These are phyloP conservation scores for Eurytoma adleriae DNA, from an alignment of 2,888 invertebrate genomes.

Conservation along the genomic window DNA sequence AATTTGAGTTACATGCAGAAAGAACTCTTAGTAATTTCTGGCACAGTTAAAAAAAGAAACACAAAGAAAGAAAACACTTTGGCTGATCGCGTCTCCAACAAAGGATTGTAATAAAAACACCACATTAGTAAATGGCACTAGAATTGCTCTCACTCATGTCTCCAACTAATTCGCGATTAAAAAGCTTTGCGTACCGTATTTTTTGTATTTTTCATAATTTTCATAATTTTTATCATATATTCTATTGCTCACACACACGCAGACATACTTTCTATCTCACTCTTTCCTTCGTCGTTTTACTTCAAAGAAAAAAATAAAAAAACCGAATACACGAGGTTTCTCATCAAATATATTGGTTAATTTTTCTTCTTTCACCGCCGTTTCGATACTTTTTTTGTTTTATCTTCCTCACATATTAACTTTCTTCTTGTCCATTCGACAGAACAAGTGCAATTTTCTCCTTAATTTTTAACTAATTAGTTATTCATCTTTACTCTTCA, in stretches of 20 bases:
- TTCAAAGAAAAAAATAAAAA: conserved; percentile 42
- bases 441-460: conserved; percentile 26
- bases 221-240: conserved; percentile 37
- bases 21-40: conserved; percentile 74
- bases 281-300: conserved; percentile 44
- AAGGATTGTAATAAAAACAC: conserved; percentile 76
- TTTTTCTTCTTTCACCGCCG: conserved; percentile 6
- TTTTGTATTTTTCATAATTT: conserved; percentile 58
- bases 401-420: conserved; percentile 9
- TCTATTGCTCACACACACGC: conserved; percentile 29
- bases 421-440: conserved; percentile 13
- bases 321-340: conserved; percentile 20
- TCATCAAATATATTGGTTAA: conserved; percentile 40
- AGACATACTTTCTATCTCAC: conserved; percentile 40
- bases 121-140: conserved; percentile 79
- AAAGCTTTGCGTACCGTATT: conserved; percentile 67
- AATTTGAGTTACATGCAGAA: conserved; percentile 75
- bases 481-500: conserved; percentile 57
- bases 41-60: conserved; percentile 74
- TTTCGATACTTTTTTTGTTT: conserved; percentile 10
- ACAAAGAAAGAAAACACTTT: conserved; percentile 76
- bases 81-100: conserved; percentile 77
- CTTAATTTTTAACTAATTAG: conserved; percentile 46
- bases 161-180: conserved; percentile 71
- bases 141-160: conserved; percentile 76